Conservation (phyloP, 2,888 invertebrate genomes). For the Calameuta pallipes region DNA sequence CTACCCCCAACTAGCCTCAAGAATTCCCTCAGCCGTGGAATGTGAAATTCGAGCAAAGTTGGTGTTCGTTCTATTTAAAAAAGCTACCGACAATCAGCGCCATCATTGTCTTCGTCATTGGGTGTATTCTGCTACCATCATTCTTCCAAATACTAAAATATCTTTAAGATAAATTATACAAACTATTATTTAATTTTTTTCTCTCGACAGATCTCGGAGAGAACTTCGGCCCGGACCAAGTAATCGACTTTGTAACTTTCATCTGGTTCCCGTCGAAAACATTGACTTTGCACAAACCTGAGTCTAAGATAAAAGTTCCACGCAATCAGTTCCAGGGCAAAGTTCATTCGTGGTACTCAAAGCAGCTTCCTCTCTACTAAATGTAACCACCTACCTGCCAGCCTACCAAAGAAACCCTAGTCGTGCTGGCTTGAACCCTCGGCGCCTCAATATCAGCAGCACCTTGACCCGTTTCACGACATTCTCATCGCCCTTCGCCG, state of each 20-base stretch:
- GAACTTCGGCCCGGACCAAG: not conserved
- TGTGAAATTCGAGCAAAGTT: not conserved
- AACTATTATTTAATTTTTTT: too few species aligned
- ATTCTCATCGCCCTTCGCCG: not conserved
- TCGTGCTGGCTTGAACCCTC: slow-evolving; percentile 23
- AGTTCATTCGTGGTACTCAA: not conserved
- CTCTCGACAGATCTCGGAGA: not conserved
- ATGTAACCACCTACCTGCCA: not conserved
- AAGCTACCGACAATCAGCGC: not conserved
- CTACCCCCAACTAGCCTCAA: slow-evolving; percentile 16
- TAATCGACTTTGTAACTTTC: not conserved
- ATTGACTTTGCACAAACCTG: not conserved
- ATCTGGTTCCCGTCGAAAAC: not conserved
- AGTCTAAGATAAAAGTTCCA: not conserved
- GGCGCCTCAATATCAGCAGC: slow-evolving; percentile 12
- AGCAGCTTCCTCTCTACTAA: not conserved
- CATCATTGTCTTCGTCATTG: not conserved
- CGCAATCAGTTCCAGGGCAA: not conserved
- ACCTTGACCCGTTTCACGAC: slow-evolving; percentile 29
- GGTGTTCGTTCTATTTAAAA: not conserved
- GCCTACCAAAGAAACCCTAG: slow-evolving; percentile 26
- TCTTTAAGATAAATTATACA: not conserved
- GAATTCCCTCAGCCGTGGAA: not conserved
- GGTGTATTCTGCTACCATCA: not conserved
- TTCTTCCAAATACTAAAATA: not conserved